These are phyloP conservation scores for Raja brachyura DNA, from an alignment of 2,113 vertebrate genomes.

Conservation along the genomic window DNA sequence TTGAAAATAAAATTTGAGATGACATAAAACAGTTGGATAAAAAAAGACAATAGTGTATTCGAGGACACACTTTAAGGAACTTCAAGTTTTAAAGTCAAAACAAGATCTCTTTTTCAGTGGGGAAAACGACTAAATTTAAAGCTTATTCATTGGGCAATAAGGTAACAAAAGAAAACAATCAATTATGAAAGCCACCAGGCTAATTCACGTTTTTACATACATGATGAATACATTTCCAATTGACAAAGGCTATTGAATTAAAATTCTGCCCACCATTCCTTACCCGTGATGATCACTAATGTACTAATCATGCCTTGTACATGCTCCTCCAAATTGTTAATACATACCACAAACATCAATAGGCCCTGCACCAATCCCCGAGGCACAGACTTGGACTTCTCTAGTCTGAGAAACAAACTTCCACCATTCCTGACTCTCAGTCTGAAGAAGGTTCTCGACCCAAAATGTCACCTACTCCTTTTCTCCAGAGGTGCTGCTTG, in stretches of 20 bases:
- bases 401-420: no score
- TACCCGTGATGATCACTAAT: background rate
- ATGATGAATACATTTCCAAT: background rate
- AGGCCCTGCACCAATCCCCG: no score
- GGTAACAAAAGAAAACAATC: background rate
- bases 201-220: background rate
- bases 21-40: background rate
- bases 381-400: no score
- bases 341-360: no score
- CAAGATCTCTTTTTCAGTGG: background rate
- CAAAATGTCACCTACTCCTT: no score
- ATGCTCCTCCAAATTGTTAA: no score
- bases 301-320: no score
- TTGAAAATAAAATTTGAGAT: background rate
- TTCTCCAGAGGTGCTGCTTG: no score
- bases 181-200: background rate
- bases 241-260: background rate
- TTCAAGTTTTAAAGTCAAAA: background rate
- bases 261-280: background rate
- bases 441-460: no score
- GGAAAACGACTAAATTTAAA: background rate
- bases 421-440: no score
- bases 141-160: background rate
- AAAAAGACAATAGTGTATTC: background rate
- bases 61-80: background rate